Base-by-base conservation (phyloP, 1,140 invertebrate species). In the Drosophila pruinosa region DNA sequence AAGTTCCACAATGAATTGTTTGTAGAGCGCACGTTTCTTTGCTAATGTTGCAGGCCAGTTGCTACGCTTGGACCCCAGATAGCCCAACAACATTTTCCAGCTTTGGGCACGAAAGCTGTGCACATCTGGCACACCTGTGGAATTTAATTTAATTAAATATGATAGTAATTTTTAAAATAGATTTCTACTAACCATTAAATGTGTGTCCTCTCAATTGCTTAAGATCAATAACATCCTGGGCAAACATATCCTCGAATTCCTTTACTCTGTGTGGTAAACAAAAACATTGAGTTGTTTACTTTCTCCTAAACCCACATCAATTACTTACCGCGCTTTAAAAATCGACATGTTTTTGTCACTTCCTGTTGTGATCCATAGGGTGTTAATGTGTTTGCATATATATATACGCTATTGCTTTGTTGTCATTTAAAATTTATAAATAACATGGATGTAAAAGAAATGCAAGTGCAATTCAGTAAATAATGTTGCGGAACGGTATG, bases 1-100 rank as follows among this genome's bases (percentile, higher is more conserved):
- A 72, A 97, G 95, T 92, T 97, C 96, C 85, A 96, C 96, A 45
- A 98, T 95, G 91, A 98, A 97, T 75, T 97, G 96, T 68, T 94
- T 94, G 89, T 97, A 97, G 1, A 97, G 92, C 70, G 95, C 93
- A 69, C 96, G 92, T 89, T 97, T 96, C 61, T 94, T 93, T 10
- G 90, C 78, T 3, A 97, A 90, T 26, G 94, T 94, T 71, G 94
- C 90, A 4, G 93, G 91, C 95, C 96, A 96, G 59, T 91, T 93
- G 31, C 90, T 90, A 69, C 93, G 94, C 38, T 94, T 93, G 6
- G 93, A 78, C 2, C 96, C 96, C 53, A 98, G 92, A 91, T 97
- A 98, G 81, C 96, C 95, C 4, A 98, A 92, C 36, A 98, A 90
- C 6, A 97, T 91, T 90, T 95, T 96, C 97, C 97, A 98, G 68